Percentiles rank a stretch among this genome's conserved stretches.
These are phyloP conservation scores for Serrognathus titanus DNA, from an alignment of 2,888 invertebrate genomes.

Conservation along the genomic window DNA sequence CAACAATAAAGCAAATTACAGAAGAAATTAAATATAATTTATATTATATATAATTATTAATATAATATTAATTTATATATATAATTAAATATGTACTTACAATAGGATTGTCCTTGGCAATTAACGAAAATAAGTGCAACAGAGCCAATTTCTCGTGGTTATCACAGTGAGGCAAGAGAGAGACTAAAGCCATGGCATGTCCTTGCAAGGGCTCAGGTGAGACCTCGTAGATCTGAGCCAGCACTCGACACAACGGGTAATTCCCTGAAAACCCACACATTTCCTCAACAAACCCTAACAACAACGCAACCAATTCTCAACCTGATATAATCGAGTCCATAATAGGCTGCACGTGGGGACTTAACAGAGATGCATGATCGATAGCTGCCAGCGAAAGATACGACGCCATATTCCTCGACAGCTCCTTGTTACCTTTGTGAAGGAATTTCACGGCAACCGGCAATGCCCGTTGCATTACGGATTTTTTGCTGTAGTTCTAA, in stretches of 20 bases:
- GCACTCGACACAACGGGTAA: conserved; percentile 80
- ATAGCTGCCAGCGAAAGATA: conserved; percentile 91
- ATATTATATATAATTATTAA: too few species aligned
- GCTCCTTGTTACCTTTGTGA: conserved; percentile 84
- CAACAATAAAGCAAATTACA: too few species aligned
- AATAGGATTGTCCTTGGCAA: conserved; percentile 76
- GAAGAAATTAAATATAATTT: too few species aligned
- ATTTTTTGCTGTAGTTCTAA: conserved; percentile 67
- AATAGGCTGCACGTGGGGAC: conserved; percentile 84
- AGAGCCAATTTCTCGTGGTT: conserved; percentile 81
- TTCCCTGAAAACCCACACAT: conserved; percentile 63
- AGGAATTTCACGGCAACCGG: conserved; percentile 90
- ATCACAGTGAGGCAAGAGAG: conserved; percentile 78
- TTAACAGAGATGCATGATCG: conserved; percentile 81
- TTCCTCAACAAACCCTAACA: not conserved
- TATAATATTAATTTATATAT: too few species aligned
- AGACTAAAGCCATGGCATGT: conserved; percentile 78
- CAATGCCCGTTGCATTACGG: conserved; percentile 78
- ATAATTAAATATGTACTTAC: conserved; percentile 48
- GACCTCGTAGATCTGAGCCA: conserved; percentile 87
- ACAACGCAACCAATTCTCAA: conserved; percentile 35
- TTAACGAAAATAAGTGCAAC: conserved; percentile 75
- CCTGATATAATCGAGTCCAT: conserved; percentile 88
- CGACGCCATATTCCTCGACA: conserved; percentile 85
- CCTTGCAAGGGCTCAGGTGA: conserved; percentile 83